Base-by-base conservation (phyloP, 2,113 vertebrate species). In the Erythrolamprus reginae region DNA sequence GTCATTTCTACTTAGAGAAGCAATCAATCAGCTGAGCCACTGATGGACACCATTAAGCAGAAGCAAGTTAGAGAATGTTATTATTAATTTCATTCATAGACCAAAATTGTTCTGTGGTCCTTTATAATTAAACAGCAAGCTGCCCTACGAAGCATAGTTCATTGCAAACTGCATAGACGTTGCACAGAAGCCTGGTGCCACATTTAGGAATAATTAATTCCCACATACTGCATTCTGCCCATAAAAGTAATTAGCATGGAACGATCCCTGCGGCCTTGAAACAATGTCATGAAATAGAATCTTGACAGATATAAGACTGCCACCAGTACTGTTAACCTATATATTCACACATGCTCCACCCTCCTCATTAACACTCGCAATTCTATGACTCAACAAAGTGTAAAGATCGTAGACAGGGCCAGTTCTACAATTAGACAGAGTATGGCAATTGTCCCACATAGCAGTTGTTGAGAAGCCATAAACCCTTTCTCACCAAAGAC, bases 131-230 rank as follows among this genome's bases (percentile, higher is more conserved):
- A 24, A 26, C 88, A 90, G 61, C 42, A 83, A 84, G 89, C 89
- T 93, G 51, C 0, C 0, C 21, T 38, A 51, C 58, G 58, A 88
- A 84, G 88, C 65, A 42, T 90, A 3, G 10, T 93, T 83, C 89
- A 47, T 58, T 77, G 56, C 87, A 33, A 92, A 21, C 65, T 91
- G 48, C 86, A 12, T 58, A 61, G 52, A 92, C 48, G 70, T 48
- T 86, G 84, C 2, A 88, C 50, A 42, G 47, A 94, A 48, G 53
- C 90, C 52, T 90, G 47, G 82, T 93, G 90, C 93, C 93, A 45
- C 86, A 65, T 92, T 95, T 93, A 94, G 92, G 51, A 9, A 84
- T 51, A 87, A 89, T 91, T 91, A 95, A 96, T 95, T 95, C 94
- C 89, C 89, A 93, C 84, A 92, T 90, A 93, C 23, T 93, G 84